These are phyloP conservation scores for Columbina picui DNA, from an alignment of 2,113 vertebrate species.

Conservation along the genomic window DNA sequence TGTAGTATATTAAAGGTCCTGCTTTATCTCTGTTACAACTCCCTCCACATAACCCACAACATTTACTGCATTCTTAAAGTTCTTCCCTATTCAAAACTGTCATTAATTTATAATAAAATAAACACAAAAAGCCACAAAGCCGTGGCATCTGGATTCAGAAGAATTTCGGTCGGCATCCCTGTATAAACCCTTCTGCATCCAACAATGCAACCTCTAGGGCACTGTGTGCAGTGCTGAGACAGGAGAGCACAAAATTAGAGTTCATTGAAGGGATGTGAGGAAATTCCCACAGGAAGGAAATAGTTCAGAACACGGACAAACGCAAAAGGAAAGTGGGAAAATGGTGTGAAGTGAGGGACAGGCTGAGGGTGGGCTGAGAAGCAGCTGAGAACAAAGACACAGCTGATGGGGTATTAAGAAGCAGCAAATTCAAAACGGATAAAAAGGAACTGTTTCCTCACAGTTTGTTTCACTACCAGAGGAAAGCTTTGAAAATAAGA, in stretches of 20 bases:
- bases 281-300: neutral
- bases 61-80: neutral
- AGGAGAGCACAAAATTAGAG: neutral
- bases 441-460: neutral
- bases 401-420: neutral
- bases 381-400: neutral
- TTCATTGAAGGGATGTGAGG: neutral
- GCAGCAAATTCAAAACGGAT: neutral
- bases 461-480: neutral
- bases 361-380: neutral
- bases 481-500: neutral
- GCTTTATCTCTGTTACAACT: constrained; percentile 8
- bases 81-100: neutral
- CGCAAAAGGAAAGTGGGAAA: neutral
- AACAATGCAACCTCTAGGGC: neutral
- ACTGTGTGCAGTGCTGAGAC: neutral
- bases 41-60: neutral
- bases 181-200: neutral
- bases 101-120: neutral
- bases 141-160: neutral
- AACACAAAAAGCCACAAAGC: neutral
- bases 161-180: neutral
- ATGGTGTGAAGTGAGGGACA: neutral
- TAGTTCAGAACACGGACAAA: neutral
- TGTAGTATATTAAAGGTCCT: constrained; percentile 9